A percentile compares a stretch with the other conserved stretches of the same genome.
Evolutionary conservation across 2,113 vertebrate species (phyloP).

Genomic region (Bucco capensis): DNA sequence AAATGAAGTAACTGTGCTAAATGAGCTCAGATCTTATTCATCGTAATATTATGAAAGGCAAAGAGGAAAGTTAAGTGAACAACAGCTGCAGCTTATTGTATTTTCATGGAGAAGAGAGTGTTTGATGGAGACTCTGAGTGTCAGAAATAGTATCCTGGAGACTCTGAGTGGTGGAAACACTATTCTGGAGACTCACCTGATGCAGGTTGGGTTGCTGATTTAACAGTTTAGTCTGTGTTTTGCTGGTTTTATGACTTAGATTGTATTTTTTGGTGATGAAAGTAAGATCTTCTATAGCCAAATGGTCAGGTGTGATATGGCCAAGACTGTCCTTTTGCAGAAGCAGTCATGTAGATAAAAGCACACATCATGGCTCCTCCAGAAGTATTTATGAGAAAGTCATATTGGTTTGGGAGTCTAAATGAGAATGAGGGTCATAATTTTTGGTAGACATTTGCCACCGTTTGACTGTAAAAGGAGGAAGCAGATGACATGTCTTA

Average conservation of each 20-base stretch:
- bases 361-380: rapidly evolving
- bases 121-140: not conserved
- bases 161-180: not conserved
- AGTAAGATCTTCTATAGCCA: rapidly evolving
- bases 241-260: not conserved
- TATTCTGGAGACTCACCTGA: rapidly evolving
- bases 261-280: not conserved
- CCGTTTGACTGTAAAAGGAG: not conserved
- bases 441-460: not conserved
- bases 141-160: rapidly evolving
- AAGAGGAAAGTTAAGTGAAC: not conserved
- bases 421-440: not conserved
- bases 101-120: not conserved
- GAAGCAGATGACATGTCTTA: not conserved
- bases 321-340: too few relatives aligned
- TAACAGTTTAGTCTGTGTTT: not conserved
- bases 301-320: rapidly evolving
- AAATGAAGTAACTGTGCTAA: constrained; percentile 22
- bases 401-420: not conserved
- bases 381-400: not conserved
- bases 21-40: not conserved
- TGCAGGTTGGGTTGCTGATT: rapidly evolving
- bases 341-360: not conserved
- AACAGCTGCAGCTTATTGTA: not conserved
- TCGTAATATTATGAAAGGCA: not conserved